Base-by-base conservation (phyloP, 2,797 vertebrate species). In the Takifugu ocellatus region DNA sequence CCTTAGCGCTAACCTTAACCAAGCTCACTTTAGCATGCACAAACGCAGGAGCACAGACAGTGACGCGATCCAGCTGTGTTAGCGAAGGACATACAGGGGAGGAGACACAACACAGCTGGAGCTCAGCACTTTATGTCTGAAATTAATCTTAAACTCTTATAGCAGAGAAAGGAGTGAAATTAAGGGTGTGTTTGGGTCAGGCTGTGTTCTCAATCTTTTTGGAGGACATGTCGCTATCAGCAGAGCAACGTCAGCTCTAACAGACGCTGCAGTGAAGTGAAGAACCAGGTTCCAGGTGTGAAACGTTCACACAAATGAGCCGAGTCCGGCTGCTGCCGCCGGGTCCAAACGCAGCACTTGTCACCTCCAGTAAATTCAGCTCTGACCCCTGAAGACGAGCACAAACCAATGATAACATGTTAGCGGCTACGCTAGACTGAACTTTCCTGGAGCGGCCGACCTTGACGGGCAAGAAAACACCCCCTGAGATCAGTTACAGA, bases 401-500 rank as follows among this genome's bases (percentile, higher is more conserved):
- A 5, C 27, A 54, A 51, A 59, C 33, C 5, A 27, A 44, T 29
- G 49, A 49, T 59, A 47, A 21, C 42, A 25, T 54, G 36, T 39
- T 39, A 2, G 8, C 4, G 51, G 56, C 54, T 54, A 49, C 15
- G 57, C 60, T 63, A 69, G 51, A 68, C 72, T 79, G 72, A 77
- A 67, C 63, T 75, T 68, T 72, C 68, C 73, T 61, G 60, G 60
- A 79, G 74, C 78, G 81, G 68, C 68, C 69, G 76, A 71, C 65
- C 78, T 66, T 86, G 78, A 88, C 87, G 70, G 73, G 86, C 83
- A 83, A 78, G 81, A 87, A 87, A 87, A 86, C 79, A 81, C 77
- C 79, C 82, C 63, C 78, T 72, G 77, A 90, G 87, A 88, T 88
- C 85, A 82, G 84, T 90, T 89, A 88, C 88, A 85, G 70, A 80